These are phyloP conservation scores for Lontra canadensis DNA, from an alignment of 2,113 vertebrate genomes.

Conservation along the genomic window DNA sequence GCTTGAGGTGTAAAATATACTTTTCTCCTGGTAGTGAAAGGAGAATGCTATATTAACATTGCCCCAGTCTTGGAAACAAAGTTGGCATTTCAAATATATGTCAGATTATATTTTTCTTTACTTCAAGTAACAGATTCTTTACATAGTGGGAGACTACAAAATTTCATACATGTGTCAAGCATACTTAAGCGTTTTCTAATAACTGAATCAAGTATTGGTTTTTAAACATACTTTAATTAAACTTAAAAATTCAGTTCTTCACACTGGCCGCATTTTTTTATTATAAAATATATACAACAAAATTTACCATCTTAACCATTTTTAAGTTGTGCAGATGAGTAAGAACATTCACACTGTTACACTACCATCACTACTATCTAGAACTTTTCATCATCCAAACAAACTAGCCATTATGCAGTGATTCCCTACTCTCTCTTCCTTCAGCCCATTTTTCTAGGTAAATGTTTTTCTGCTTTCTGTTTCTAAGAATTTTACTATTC, in stretches of 20 bases:
- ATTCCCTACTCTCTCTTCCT: neutral
- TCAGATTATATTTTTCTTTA: neutral
- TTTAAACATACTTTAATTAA: no score
- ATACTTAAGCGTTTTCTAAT: neutral
- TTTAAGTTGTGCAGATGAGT: neutral
- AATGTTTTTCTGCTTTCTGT: neutral
- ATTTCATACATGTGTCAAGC: neutral
- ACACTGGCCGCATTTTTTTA: neutral
- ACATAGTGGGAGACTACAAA: neutral
- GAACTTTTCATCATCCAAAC: neutral
- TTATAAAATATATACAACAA: neutral
- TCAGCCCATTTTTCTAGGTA: neutral
- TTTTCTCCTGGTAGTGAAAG: conserved; percentile 7
- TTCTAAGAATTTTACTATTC: neutral
- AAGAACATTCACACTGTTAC: neutral
- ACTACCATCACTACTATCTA: neutral
- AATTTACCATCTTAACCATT: neutral
- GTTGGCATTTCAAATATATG: neutral
- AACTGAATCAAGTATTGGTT: no score
- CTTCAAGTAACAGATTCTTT: neutral
- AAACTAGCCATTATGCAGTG: neutral
- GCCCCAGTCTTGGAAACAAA: conserved; percentile 8
- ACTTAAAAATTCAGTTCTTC: no score
- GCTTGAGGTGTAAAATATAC: neutral
- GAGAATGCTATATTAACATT: neutral